Conservation (phyloP, 1,140 invertebrate species). For the Eueides isabella region DNA sequence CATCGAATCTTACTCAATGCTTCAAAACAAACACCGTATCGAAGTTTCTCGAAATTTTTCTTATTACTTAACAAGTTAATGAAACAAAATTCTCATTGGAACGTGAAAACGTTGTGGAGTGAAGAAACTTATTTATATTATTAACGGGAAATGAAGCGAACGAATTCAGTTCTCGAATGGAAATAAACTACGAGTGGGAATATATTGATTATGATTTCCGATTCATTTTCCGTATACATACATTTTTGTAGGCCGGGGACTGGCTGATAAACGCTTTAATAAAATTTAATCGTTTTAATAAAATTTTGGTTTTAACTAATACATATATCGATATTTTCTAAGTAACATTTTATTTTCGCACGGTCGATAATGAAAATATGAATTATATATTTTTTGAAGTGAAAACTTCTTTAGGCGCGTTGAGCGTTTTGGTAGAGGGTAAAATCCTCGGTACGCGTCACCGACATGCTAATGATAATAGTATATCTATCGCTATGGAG, state of each 20-base stretch:
- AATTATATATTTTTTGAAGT: no score
- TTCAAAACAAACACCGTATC: slow-evolving; percentile 33
- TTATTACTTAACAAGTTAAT: slow-evolving; percentile 30
- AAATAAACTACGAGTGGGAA: slow-evolving; percentile 33
- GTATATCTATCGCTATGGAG: no score
- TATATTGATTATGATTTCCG: slow-evolving; percentile 31
- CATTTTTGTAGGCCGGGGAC: slow-evolving; percentile 10
- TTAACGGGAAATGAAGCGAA: slow-evolving; percentile 37
- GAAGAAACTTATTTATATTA: slow-evolving; percentile 41
- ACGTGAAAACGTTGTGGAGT: slow-evolving; percentile 39
- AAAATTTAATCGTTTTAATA: no score
- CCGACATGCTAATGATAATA: no score
- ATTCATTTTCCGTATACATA: slow-evolving; percentile 12
- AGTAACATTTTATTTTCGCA: no score
- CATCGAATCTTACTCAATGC: slow-evolving; percentile 26
- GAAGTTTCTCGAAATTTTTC: slow-evolving; percentile 25
- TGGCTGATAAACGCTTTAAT: background rate
- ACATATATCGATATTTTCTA: no score
- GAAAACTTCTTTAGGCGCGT: no score
- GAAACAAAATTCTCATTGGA: slow-evolving; percentile 39
- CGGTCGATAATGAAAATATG: no score
- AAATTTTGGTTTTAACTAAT: no score
- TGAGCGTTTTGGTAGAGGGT: no score
- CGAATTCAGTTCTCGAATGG: slow-evolving; percentile 24
- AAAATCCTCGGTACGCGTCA: no score